Percentiles rank a stretch among this genome's conserved stretches.
Conservation (phyloP, 2,113 vertebrate genomes). For the Solea senegalensis region DNA sequence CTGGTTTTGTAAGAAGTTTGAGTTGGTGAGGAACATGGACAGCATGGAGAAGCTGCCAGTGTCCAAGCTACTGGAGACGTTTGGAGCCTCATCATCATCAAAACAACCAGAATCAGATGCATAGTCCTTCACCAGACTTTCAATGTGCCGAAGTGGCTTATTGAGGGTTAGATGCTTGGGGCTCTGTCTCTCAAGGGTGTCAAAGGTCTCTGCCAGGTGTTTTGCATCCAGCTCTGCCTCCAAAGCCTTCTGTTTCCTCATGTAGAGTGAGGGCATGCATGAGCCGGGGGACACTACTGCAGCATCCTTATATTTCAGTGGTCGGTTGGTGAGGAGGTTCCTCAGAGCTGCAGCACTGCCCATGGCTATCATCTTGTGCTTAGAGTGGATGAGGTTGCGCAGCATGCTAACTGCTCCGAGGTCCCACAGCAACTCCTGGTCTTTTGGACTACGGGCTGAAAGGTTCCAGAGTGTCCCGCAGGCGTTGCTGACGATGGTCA, state of each 20-base stretch:
- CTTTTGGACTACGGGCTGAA: slow-evolving; percentile 89
- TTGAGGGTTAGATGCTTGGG: slow-evolving; percentile 83
- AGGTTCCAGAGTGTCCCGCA: slow-evolving; percentile 99
- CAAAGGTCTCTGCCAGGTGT: slow-evolving; percentile 91
- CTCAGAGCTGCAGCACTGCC: slow-evolving; percentile 94
- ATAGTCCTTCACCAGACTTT: slow-evolving; percentile 93
- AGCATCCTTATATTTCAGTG: slow-evolving; percentile 90
- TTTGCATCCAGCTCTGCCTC: slow-evolving; percentile 95
- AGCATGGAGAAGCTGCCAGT: slow-evolving; percentile 87
- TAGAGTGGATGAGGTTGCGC: slow-evolving; percentile 97
- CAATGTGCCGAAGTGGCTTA: slow-evolving; percentile 89
- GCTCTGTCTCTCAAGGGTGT: slow-evolving; percentile 90
- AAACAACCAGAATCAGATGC: slow-evolving; percentile 97
- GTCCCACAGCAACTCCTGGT: slow-evolving; percentile 98
- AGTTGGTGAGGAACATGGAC: slow-evolving; percentile 91
- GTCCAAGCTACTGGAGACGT: slow-evolving; percentile 85
- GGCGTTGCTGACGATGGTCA: slow-evolving; percentile 98
- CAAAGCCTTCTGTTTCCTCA: slow-evolving; percentile 95
- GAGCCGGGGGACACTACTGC: slow-evolving; percentile 90
- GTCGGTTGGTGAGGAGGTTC: slow-evolving; percentile 94
- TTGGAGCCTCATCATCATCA: slow-evolving; percentile 93
- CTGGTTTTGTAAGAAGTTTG: slow-evolving; percentile 90
- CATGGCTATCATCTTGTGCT: slow-evolving; percentile 99
- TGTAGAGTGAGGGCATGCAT: slow-evolving; percentile 93
- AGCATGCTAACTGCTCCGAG: slow-evolving; percentile 96